phyloP scores from a whole-genome alignment of 53 echinoderm and acorn worm species.

The Paelopatides confundens region DNA sequence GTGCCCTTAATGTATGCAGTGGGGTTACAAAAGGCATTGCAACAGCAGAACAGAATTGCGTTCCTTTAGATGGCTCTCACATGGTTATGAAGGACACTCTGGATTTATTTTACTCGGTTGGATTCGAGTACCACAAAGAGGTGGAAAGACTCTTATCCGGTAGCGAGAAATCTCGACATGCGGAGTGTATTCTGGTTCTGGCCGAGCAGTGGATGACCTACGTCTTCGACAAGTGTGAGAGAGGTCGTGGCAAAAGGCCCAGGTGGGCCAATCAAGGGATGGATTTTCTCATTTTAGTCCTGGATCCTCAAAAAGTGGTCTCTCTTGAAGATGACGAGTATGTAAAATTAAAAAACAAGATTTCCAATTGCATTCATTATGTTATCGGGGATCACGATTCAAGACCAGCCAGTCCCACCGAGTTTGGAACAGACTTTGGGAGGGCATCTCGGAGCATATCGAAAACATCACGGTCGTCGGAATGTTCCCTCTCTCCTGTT shows the following conservation, averaged over 20 bases:
- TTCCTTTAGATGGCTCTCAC: conserved; percentile 55
- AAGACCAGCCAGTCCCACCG: conserved; percentile 83
- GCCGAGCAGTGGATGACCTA: conserved; percentile 93
- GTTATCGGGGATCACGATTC: conserved; percentile 81
- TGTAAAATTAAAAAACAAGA: conserved; percentile 71
- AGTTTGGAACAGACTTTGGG: background rate
- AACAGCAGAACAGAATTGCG: conserved; percentile 74
- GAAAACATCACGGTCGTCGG: conserved; percentile 20
- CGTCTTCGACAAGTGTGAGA: conserved; percentile 88
- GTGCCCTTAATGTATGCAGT: conserved; percentile 78
- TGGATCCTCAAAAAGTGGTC: conserved; percentile 84
- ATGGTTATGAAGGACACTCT: conserved; percentile 81
- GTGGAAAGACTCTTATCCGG: conserved; percentile 85
- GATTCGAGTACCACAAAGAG: conserved; percentile 99
- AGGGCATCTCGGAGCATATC: conserved; percentile 39
- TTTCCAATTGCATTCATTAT: conserved; percentile 81
- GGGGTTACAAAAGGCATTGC: conserved; percentile 64
- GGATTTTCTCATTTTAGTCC: conserved; percentile 89
- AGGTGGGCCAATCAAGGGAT: conserved; percentile 97
- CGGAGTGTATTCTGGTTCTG: conserved; percentile 67
- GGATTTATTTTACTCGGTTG: conserved; percentile 87
- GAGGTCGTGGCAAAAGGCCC: conserved; percentile 87
- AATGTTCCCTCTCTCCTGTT: conserved; percentile 43
- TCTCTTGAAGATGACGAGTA: conserved; percentile 79
- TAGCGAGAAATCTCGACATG: conserved; percentile 64